These are phyloP conservation scores for Ptychadena robeensis DNA, from an alignment of 2,797 vertebrate genomes.

Conservation along the genomic window DNA sequence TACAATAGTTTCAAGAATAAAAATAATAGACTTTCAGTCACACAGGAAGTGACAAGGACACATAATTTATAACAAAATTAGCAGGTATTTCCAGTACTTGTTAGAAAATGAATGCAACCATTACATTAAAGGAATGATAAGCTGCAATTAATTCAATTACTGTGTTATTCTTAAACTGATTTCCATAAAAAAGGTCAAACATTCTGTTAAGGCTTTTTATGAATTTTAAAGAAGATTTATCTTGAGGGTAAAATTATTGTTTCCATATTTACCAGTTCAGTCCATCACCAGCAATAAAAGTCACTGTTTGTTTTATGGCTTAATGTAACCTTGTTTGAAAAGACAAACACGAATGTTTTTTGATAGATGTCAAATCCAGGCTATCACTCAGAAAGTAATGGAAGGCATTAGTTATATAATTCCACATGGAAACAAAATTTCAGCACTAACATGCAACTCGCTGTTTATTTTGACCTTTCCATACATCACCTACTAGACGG, in stretches of 20 bases:
- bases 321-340: slow-evolving; percentile 18
- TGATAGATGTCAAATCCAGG: slow-evolving; percentile 50
- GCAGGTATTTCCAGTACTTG: too few relatives aligned
- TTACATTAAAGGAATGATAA: not conserved
- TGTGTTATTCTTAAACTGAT: not conserved
- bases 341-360: slow-evolving; percentile 47
- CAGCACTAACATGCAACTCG: slow-evolving; percentile 9
- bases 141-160: not conserved
- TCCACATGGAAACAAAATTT: slow-evolving; percentile 24
- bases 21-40: too few relatives aligned
- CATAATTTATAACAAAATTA: too few relatives aligned
- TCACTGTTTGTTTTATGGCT: slow-evolving; percentile 14
- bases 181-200: not conserved
- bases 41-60: too few relatives aligned
- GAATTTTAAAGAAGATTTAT: not conserved
- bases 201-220: not conserved
- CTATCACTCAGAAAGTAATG: slow-evolving; percentile 27
- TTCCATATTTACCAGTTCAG: not conserved
- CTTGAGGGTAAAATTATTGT: not conserved
- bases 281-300: slow-evolving; percentile 36
- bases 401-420: slow-evolving; percentile 15
- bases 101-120: not conserved
- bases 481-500: not conserved
- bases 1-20: too few relatives aligned
- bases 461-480: slow-evolving; percentile 27